Evolutionary conservation across 2,888 invertebrate genomes (phyloP), one percentile per base, ranked within the genome.

Genomic region (Theodoxus fluviatilis): DNA sequence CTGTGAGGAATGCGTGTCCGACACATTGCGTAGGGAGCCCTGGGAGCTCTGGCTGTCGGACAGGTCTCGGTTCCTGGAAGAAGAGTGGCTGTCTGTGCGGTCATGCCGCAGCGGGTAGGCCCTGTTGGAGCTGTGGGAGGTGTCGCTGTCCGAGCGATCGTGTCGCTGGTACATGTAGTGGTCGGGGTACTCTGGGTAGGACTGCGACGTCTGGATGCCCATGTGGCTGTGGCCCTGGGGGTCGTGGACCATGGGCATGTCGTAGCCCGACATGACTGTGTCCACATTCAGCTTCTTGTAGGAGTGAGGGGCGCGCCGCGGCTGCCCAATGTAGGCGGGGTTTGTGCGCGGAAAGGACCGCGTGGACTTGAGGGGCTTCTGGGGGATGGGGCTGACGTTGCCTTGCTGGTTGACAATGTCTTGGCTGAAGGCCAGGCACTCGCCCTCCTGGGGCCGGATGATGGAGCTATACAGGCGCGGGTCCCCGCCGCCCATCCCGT

Each of bases 21-120:
- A 80, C 75, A 81, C 78, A 73, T 88, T 88, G 67, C 88, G 87
- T 43, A 89, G 79, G 57, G 90, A 90, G 72, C 90, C 90, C 80
- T 90, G 90, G 73, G 90, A 90, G 52, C 89, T 90, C 73, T 83
- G 85, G 59, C 83, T 82, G 72, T 85, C 85, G 3, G 83, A 83
- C 22, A 81, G 79, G 37, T 83, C 83, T 31, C 80, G 75, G 74
- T 80, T 80, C 47, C n/a, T n/a, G 67, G 33, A 63, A 59, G 49
- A 64, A 59, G 59, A 47, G 65, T 79, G 78, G 71, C 80, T 81
- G 75, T 81, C 81, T 37, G 79, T 76, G 52, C 76, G 73, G 25
- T 80, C 79, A 67, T 78, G 78, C 33, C 71, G 69, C 35, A 77
- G 71, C 38, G 75, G 72, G 49, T 77, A 76, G 28, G 68, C 75